Percentiles rank a stretch among this genome's conserved stretches.
Evolutionary conservation across 2,797 vertebrate species (phyloP).

Genomic region (Thunnus albacares): DNA sequence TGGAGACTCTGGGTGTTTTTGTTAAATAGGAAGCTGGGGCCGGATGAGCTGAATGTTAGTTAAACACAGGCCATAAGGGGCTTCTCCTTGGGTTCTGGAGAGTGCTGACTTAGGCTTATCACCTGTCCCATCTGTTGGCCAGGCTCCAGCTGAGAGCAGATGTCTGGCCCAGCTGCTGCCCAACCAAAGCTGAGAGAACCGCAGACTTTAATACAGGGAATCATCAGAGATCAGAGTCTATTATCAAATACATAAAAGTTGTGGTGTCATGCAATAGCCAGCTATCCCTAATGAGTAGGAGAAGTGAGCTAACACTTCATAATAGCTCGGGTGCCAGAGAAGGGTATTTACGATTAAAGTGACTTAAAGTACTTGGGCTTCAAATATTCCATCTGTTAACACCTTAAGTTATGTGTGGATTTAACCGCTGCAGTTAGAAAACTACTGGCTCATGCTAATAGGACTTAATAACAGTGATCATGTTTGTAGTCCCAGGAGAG

Average conservation of each 20-base stretch:
- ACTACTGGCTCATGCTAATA: constrained; percentile 23
- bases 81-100: constrained; percentile 69
- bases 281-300: constrained; percentile 51
- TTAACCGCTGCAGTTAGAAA: constrained; percentile 41
- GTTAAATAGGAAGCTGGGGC: constrained; percentile 68
- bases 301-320: constrained; percentile 48
- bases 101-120: constrained; percentile 77
- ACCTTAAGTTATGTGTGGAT: constrained; percentile 34
- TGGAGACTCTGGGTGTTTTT: constrained; percentile 63
- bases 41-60: constrained; percentile 72
- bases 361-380: constrained; percentile 42
- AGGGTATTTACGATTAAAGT: constrained; percentile 18
- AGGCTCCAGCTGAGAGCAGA: constrained; percentile 79
- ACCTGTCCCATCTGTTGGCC: constrained; percentile 83
- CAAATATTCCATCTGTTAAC: constrained; percentile 56
- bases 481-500: no score
- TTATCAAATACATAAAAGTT: constrained; percentile 68
- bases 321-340: constrained; percentile 31
- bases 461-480: background rate
- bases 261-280: constrained; percentile 36
- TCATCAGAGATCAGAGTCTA: constrained; percentile 66
- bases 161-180: constrained; percentile 78
- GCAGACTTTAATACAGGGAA: constrained; percentile 59
- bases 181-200: constrained; percentile 56
- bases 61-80: constrained; percentile 66